Evolutionary conservation across 92 coral and sea anemone genomes (phyloP).

Genomic region (Umimayanthus kanabou): DNA sequence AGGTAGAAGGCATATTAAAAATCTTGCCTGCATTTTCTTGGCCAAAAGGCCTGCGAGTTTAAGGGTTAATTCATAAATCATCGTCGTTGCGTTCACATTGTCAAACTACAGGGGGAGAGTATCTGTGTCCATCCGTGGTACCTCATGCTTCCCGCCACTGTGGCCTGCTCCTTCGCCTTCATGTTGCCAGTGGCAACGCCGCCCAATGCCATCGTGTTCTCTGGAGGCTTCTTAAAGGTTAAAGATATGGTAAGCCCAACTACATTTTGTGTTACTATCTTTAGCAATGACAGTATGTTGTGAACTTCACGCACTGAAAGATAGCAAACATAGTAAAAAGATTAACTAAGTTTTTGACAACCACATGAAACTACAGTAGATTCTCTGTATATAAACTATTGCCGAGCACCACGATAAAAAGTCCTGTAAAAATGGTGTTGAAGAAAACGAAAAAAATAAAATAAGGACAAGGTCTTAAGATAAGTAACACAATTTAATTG

Average conservation of each 20-base stretch:
- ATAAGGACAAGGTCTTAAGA: no score
- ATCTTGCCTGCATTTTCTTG: no score
- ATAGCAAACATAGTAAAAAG: no score
- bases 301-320: not conserved
- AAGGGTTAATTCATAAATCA: not conserved
- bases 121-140: constrained; percentile 87
- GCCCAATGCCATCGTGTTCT: constrained; percentile 92
- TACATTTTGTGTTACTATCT: not conserved
- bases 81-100: not conserved
- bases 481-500: no score
- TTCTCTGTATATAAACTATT: no score
- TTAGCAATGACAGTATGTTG: not conserved
- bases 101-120: constrained; percentile 71
- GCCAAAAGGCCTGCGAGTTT: not conserved
- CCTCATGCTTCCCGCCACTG: constrained; percentile 92
- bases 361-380: no score
- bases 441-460: no score
- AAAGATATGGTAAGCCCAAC: constrained; percentile 81
- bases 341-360: no score
- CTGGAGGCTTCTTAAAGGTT: constrained; percentile 88
- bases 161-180: constrained; percentile 93
- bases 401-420: no score
- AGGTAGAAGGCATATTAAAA: no score
- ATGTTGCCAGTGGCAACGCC: constrained; percentile 98
- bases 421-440: no score